Evolutionary conservation across 2,113 vertebrate species (phyloP).

Genomic region (Spheniscus mendiculus): DNA sequence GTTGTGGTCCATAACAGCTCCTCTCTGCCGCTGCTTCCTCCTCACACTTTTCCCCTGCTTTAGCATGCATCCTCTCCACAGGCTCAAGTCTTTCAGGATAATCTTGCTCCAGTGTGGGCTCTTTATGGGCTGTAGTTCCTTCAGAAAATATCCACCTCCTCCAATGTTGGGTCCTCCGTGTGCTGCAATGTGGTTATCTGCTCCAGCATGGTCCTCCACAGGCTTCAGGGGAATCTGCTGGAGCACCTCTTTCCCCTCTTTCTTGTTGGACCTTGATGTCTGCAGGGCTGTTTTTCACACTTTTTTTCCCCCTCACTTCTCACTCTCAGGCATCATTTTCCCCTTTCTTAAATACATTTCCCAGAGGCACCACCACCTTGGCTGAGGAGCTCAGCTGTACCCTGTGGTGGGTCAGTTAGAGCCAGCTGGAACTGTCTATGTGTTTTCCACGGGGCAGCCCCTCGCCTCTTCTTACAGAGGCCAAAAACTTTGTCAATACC

Average conservation of each 20-base stretch:
- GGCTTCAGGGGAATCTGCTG: background rate
- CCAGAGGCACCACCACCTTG: background rate
- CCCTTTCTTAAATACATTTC: background rate
- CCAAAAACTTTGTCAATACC: background rate
- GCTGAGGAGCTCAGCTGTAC: background rate
- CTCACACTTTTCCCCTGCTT: background rate
- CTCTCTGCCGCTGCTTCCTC: background rate
- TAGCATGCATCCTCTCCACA: accelerated
- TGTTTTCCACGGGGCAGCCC: background rate
- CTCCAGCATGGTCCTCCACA: background rate
- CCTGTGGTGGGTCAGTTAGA: background rate
- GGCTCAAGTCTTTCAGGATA: background rate
- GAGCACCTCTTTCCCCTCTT: background rate
- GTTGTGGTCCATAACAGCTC: background rate
- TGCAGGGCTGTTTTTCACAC: background rate
- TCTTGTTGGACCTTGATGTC: background rate
- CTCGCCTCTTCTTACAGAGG: background rate
- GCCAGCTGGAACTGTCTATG: background rate
- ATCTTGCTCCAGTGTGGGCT: background rate
- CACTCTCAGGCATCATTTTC: background rate
- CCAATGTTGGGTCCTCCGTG: accelerated
- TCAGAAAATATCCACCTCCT: background rate
- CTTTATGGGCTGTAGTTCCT: background rate
- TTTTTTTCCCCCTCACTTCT: background rate
- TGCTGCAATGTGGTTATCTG: background rate